phyloP scores from a whole-genome alignment of 2,888 invertebrate species.

The Stenodera caucasica region DNA sequence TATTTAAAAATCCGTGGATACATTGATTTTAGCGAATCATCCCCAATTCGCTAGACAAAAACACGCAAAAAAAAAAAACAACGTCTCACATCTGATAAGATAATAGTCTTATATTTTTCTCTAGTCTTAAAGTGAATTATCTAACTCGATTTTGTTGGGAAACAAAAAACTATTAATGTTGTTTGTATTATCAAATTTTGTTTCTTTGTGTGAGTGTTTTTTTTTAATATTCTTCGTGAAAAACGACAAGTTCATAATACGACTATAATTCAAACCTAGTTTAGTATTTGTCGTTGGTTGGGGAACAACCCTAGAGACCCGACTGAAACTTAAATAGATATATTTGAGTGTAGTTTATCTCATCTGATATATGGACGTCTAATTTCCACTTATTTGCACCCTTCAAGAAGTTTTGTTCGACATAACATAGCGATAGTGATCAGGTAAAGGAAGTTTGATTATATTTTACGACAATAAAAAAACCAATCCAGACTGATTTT shows the following conservation, averaged over 20 bases:
- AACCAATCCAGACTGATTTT: too few species aligned
- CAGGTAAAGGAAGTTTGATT: background rate
- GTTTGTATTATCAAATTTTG: background rate
- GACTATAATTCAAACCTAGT: background rate
- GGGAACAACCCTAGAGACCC: too few species aligned
- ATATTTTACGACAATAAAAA: too few species aligned
- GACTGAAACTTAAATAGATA: background rate
- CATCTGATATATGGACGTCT: background rate
- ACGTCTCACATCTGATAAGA: background rate
- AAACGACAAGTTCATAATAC: background rate
- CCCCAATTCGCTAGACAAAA: background rate
- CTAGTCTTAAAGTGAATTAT: background rate
- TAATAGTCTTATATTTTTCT: background rate
- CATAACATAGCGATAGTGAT: too few species aligned
- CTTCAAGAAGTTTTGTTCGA: background rate
- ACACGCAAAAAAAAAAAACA: background rate
- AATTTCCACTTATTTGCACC: background rate
- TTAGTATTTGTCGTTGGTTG: background rate
- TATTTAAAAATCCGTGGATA: background rate
- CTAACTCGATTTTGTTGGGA: background rate
- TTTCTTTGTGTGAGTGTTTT: background rate
- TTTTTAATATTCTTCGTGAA: background rate
- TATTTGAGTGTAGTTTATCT: background rate
- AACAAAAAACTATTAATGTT: background rate
- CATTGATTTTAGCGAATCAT: background rate